phyloP scores from a whole-genome alignment of 2,113 vertebrate species.

The Otolemur garnettii region DNA sequence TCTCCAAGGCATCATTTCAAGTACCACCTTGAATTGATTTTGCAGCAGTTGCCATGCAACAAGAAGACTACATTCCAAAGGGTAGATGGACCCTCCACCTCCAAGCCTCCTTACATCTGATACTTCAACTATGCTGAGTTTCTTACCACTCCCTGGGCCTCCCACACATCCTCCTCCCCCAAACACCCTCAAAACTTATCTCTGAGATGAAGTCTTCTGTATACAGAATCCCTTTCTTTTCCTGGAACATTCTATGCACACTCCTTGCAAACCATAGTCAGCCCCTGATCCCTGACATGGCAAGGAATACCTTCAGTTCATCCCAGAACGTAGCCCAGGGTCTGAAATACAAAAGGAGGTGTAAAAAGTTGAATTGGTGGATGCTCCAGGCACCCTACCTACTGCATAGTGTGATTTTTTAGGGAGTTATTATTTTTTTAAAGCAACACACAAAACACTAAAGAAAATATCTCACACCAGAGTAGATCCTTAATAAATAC shows the following conservation, averaged over 20 bases:
- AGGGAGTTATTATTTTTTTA: background rate
- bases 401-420: background rate
- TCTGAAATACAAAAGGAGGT: background rate
- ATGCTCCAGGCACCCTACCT: background rate
- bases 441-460: background rate
- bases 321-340: background rate
- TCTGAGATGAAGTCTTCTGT: background rate
- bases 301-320: too few relatives aligned
- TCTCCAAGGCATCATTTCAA: conserved; percentile 66
- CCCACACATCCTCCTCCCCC: background rate
- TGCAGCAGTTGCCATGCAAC: conserved; percentile 79
- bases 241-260: background rate
- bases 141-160: background rate
- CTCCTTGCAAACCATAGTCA: background rate
- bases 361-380: background rate
- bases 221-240: background rate
- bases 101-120: background rate
- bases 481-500: background rate
- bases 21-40: conserved; percentile 76
- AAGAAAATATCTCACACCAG: conserved; percentile 10
- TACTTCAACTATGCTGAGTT: background rate
- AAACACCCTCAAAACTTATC: background rate
- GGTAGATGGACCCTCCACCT: conserved; percentile 50
- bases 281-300: background rate
- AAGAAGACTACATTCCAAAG: conserved; percentile 66